These are phyloP conservation scores for Myanophis thanlyinensis DNA, from an alignment of 2,113 vertebrate species.

Conservation along the genomic window DNA sequence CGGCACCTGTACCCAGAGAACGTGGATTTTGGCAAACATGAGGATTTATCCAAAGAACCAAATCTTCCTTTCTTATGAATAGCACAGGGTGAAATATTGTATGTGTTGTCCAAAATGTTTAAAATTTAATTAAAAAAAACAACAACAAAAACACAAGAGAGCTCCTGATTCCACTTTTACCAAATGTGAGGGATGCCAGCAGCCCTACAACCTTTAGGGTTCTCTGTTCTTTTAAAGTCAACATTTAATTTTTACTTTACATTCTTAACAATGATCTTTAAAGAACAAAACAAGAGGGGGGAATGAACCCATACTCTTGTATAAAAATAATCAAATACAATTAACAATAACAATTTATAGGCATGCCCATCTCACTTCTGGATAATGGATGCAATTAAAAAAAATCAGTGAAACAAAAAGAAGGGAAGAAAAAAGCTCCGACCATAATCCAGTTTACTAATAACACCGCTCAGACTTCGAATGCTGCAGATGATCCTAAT, in stretches of 20 bases:
- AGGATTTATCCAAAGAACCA: too few relatives aligned
- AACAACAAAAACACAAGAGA: too few relatives aligned
- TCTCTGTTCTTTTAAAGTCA: background rate
- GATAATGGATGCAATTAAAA: background rate
- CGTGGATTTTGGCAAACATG: too few relatives aligned
- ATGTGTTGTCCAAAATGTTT: too few relatives aligned
- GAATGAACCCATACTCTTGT: background rate
- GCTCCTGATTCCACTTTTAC: background rate
- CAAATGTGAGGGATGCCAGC: background rate
- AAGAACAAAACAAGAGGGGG: background rate
- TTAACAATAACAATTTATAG: background rate
- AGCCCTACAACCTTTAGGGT: background rate
- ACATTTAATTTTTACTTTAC: background rate
- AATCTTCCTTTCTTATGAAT: too few relatives aligned
- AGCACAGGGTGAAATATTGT: too few relatives aligned
- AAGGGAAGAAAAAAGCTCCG: background rate
- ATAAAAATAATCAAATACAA: background rate
- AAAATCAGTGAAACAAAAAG: background rate
- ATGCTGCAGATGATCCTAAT: background rate
- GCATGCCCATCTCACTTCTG: background rate
- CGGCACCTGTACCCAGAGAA: too few relatives aligned
- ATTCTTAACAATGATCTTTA: background rate
- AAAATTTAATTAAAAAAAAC: too few relatives aligned
- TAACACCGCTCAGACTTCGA: background rate
- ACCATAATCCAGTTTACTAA: background rate